These are phyloP conservation scores for rabbit (Oryctolagus cuniculus) DNA, from an alignment of 2,113 vertebrate genomes.

Conservation along the genomic window DNA sequence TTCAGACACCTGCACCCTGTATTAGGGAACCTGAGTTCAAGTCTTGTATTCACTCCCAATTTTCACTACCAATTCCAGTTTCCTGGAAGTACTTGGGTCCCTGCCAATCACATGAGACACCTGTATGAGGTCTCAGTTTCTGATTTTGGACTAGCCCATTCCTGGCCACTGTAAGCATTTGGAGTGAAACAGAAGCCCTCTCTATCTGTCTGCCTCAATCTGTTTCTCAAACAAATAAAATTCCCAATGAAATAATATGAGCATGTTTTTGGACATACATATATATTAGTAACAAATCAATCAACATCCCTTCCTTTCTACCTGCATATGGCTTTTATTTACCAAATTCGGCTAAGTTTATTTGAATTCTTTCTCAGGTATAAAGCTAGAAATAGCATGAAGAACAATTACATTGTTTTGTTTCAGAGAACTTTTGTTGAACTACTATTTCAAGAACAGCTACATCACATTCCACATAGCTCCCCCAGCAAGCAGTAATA, in stretches of 20 bases:
- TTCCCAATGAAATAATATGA: neutral
- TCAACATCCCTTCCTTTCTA: neutral
- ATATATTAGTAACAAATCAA: neutral
- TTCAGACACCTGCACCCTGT: too few relatives aligned
- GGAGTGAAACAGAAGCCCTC: too few relatives aligned
- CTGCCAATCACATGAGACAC: too few relatives aligned
- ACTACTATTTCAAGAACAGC: conserved; percentile 33
- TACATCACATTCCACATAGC: neutral
- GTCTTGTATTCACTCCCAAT: too few relatives aligned
- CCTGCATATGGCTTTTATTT: neutral
- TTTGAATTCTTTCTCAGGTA: conserved; percentile 1
- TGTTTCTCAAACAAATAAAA: too few relatives aligned
- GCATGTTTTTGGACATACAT: neutral
- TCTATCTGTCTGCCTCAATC: too few relatives aligned
- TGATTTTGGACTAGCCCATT: too few relatives aligned
- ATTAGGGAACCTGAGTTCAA: too few relatives aligned
- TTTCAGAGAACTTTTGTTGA: neutral
- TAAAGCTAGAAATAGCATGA: conserved; percentile 11
- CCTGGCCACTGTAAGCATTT: too few relatives aligned
- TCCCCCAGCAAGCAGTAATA: neutral
- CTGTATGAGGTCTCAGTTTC: too few relatives aligned
- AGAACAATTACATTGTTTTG: neutral
- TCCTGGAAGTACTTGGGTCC: too few relatives aligned
- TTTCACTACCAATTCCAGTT: too few relatives aligned
- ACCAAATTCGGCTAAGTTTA: neutral